These are phyloP conservation scores for Chalcis sispes DNA, from an alignment of 2,888 invertebrate genomes.

Conservation along the genomic window DNA sequence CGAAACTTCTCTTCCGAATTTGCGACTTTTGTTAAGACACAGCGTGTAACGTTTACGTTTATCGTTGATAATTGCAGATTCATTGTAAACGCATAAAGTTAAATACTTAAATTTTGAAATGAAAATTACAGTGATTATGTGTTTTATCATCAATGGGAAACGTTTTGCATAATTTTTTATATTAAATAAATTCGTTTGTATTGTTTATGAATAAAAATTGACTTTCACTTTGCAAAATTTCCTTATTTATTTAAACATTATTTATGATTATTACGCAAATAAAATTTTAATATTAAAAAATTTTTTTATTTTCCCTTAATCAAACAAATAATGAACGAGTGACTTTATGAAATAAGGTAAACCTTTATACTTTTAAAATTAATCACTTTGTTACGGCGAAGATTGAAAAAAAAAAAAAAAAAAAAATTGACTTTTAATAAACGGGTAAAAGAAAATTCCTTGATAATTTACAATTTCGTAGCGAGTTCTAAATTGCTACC, in stretches of 20 bases:
- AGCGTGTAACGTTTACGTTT: not conserved
- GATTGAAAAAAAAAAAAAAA: too few relatives aligned
- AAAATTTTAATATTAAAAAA: too few relatives aligned
- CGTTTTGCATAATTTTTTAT: conserved; percentile 21
- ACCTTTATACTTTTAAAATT: too few relatives aligned
- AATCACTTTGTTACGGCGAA: too few relatives aligned
- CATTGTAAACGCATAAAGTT: not conserved
- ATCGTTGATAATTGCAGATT: conserved; percentile 12
- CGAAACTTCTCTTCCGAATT: conserved; percentile 19
- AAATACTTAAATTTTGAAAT: conserved; percentile 10
- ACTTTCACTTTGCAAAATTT: conserved; percentile 26
- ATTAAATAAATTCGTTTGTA: not conserved
- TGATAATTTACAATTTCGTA: too few relatives aligned
- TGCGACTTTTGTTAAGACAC: not conserved
- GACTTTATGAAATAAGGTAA: too few relatives aligned
- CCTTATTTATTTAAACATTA: conserved; percentile 14
- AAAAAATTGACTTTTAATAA: too few relatives aligned
- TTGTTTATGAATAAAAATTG: not conserved
- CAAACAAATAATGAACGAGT: too few relatives aligned
- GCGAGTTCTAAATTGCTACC: too few relatives aligned
- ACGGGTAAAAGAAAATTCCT: not conserved
- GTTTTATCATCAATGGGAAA: not conserved
- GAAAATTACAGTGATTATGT: conserved; percentile 28
- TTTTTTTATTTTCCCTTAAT: too few relatives aligned
- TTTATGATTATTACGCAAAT: not conserved